A percentile compares a stretch with the other conserved stretches of the same genome.
These are phyloP conservation scores for Lomographa bimaculata DNA, from an alignment of 2,888 invertebrate genomes.

Conservation along the genomic window DNA sequence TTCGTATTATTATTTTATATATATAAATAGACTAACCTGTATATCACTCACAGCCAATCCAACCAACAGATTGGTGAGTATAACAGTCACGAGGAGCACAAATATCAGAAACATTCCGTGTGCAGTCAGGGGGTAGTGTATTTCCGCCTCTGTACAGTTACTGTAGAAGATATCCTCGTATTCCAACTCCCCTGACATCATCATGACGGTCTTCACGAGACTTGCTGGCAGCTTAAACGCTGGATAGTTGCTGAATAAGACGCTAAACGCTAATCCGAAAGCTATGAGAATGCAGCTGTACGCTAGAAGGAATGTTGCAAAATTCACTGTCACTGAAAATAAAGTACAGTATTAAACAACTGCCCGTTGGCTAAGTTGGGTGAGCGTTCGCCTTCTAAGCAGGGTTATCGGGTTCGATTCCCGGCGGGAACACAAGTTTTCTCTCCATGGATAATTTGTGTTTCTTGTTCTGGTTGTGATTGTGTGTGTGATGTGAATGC, in stretches of 20 bases:
- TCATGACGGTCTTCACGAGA: constrained; percentile 90
- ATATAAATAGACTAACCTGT: constrained; percentile 83
- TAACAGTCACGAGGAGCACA: constrained; percentile 91
- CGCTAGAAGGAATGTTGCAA: constrained; percentile 91
- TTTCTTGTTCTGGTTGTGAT: too few species aligned
- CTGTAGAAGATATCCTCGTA: constrained; percentile 92
- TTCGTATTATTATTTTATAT: too few species aligned
- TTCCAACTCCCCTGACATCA: constrained; percentile 95
- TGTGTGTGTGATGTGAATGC: too few species aligned
- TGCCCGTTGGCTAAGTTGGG: too few species aligned
- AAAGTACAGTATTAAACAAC: constrained; percentile 1
- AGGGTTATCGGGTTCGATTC: too few species aligned
- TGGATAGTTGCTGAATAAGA: constrained; percentile 90
- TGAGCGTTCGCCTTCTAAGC: too few species aligned
- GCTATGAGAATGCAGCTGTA: constrained; percentile 92
- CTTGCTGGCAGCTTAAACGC: constrained; percentile 87
- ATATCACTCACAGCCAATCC: constrained; percentile 94
- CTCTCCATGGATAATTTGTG: too few species aligned
- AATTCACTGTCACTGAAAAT: constrained; percentile 89
- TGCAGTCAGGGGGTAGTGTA: constrained; percentile 88
- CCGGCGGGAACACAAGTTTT: too few species aligned
- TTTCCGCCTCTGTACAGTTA: constrained; percentile 67
- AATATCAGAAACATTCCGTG: constrained; percentile 90
- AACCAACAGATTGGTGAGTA: constrained; percentile 92
- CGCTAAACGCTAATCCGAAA: constrained; percentile 92